These are phyloP conservation scores for Drosophila subobscura DNA, from an alignment of 1,140 invertebrate species.

Conservation along the genomic window DNA sequence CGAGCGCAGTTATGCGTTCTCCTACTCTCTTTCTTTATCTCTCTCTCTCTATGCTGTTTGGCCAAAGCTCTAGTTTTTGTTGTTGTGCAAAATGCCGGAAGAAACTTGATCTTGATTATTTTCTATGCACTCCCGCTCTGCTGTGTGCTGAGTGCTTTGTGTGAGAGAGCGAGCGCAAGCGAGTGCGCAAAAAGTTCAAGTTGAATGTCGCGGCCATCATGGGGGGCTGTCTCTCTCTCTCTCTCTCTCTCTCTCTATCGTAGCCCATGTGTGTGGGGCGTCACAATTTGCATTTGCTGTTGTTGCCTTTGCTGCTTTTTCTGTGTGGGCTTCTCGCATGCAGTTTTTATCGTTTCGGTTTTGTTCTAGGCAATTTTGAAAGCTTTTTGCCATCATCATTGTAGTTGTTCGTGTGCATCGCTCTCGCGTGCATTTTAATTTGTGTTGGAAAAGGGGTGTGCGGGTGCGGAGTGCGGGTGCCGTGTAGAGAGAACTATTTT, in stretches of 20 bases:
- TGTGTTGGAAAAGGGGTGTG: too few relatives aligned
- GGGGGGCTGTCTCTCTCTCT: conserved; percentile 12
- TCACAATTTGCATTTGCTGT: conserved; percentile 52
- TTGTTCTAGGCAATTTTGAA: conserved; percentile 62
- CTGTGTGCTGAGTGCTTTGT: too few relatives aligned
- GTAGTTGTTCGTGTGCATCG: conserved; percentile 22
- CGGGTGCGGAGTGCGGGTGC: too few relatives aligned
- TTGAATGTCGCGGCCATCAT: conserved; percentile 80
- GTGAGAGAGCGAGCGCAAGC: conserved; percentile 33
- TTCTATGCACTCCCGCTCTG: conserved; percentile 45
- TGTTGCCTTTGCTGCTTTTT: conserved; percentile 30
- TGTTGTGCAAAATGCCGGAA: conserved; percentile 76
- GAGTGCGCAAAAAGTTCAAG: conserved; percentile 79
- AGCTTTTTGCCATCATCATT: conserved; percentile 42
- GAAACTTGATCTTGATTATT: conserved; percentile 83
- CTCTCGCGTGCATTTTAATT: conserved; percentile 31
- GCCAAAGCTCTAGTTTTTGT: conserved; percentile 71
- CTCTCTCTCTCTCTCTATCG: conserved; percentile 9
- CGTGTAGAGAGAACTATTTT: background rate
- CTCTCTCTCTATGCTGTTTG: conserved; percentile 43
- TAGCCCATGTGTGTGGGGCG: conserved; percentile 41
- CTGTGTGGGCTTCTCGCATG: conserved; percentile 33
- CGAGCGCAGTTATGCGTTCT: too few relatives aligned
- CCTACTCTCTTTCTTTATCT: background rate
- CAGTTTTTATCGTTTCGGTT: conserved; percentile 29